Evolutionary conservation across 2,888 invertebrate species (phyloP).

Genomic region (Creontiades dilutus): DNA sequence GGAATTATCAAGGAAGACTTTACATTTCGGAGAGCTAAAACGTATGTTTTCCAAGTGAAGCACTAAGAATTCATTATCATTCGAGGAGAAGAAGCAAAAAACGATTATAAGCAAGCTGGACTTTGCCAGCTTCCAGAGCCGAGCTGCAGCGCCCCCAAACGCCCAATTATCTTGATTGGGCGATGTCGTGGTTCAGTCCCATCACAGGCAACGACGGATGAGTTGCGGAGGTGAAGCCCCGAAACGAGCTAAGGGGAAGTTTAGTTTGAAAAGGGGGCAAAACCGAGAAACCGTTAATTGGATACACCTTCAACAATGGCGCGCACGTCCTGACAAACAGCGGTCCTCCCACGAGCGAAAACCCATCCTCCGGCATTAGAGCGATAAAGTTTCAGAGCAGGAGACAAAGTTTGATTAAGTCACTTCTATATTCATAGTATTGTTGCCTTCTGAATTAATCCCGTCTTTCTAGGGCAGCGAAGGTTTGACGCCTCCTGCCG

Average conservation of each 20-base stretch:
- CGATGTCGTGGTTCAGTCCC: not conserved
- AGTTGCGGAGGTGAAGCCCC: not conserved
- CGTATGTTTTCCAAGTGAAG: too few species aligned
- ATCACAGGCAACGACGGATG: not conserved
- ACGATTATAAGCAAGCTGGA: too few species aligned
- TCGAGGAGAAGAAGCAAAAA: too few species aligned
- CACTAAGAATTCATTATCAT: too few species aligned
- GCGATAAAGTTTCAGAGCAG: constrained; percentile 37
- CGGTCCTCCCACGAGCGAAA: not conserved
- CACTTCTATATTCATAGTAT: constrained; percentile 66
- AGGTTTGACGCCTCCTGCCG: constrained; percentile 48
- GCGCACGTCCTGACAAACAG: constrained; percentile 53
- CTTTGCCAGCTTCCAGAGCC: too few species aligned
- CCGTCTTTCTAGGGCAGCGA: constrained; percentile 30
- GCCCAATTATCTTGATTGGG: not conserved
- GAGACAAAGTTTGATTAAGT: constrained; percentile 64
- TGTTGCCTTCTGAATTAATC: constrained; percentile 61
- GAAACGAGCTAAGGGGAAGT: not conserved
- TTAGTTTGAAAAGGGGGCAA: not conserved
- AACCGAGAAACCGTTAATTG: constrained; percentile 58
- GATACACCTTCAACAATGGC: constrained; percentile 66
- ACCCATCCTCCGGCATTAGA: constrained; percentile 46
- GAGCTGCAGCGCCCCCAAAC: too few species aligned
- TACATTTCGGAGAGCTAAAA: too few species aligned
- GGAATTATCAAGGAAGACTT: too few species aligned